These are phyloP conservation scores for Neosilurus mollespiculum DNA, from an alignment of 2,797 vertebrate genomes.

Conservation along the genomic window DNA sequence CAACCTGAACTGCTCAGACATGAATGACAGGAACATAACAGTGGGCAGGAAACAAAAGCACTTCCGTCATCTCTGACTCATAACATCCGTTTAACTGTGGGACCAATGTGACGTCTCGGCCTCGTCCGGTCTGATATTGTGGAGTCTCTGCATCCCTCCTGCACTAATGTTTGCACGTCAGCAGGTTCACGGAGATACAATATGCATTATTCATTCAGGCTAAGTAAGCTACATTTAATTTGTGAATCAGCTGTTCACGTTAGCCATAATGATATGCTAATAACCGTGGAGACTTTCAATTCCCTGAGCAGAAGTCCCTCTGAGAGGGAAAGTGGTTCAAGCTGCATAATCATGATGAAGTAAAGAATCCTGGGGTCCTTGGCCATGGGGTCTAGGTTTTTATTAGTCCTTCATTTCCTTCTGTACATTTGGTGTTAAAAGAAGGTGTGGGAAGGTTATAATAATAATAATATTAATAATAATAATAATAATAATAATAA, in stretches of 20 bases:
- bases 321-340: constrained; percentile 53
- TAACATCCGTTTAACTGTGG: background rate
- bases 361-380: constrained; percentile 44
- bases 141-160: constrained; percentile 29
- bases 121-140: constrained; percentile 41
- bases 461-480: too few species aligned
- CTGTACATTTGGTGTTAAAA: constrained; percentile 39
- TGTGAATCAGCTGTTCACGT: constrained; percentile 66
- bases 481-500: too few species aligned
- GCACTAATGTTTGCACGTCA: constrained; percentile 49
- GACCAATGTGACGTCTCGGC: constrained; percentile 10
- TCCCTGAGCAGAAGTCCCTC: constrained; percentile 55
- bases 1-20: constrained; percentile 29
- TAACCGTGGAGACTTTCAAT: constrained; percentile 60
- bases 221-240: constrained; percentile 72
- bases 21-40: constrained; percentile 26
- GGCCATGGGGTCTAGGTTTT: constrained; percentile 21
- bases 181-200: constrained; percentile 49
- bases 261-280: constrained; percentile 70
- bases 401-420: constrained; percentile 39
- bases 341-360: constrained; percentile 56
- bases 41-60: background rate
- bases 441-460: background rate
- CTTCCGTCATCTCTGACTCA: background rate
- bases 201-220: constrained; percentile 69